Percentiles rank a stretch among this genome's conserved stretches.
Conservation (phyloP, 2,888 invertebrate species). For the Autographa pulchrina region DNA sequence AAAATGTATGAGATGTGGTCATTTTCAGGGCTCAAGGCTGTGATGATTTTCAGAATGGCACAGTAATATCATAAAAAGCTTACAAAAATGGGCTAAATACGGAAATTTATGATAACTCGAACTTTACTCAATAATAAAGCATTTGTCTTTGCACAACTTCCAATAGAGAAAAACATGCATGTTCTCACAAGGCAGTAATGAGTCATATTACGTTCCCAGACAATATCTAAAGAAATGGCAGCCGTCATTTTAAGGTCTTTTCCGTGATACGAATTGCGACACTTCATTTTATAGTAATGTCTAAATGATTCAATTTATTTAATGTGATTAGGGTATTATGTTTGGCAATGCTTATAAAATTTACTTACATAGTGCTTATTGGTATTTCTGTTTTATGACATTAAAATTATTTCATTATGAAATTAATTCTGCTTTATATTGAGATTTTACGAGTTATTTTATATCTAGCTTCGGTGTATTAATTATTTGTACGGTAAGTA, state of each 20-base stretch:
- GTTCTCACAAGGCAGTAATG: neutral
- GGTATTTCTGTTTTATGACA: no score
- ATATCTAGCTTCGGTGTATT: no score
- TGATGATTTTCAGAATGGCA: no score
- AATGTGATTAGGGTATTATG: constrained; percentile 22
- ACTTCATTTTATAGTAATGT: constrained; percentile 36
- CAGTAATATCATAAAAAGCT: no score
- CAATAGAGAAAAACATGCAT: neutral
- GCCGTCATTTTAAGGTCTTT: constrained; percentile 41
- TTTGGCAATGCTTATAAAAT: constrained; percentile 17
- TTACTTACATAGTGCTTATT: no score
- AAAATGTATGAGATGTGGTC: no score
- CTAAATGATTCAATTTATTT: constrained; percentile 41
- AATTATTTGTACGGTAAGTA: no score
- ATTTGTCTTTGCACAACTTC: neutral
- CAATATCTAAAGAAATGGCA: constrained; percentile 36
- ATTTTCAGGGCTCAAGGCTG: no score
- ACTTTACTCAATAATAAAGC: neutral
- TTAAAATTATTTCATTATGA: no score
- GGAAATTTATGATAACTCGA: neutral
- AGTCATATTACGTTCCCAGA: constrained; percentile 18
- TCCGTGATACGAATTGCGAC: constrained; percentile 38
- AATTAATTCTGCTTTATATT: no score
- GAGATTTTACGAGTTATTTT: no score
- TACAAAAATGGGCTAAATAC: no score